Conservation (phyloP, 2,797 vertebrate species). For the Vespertilio murinus region DNA sequence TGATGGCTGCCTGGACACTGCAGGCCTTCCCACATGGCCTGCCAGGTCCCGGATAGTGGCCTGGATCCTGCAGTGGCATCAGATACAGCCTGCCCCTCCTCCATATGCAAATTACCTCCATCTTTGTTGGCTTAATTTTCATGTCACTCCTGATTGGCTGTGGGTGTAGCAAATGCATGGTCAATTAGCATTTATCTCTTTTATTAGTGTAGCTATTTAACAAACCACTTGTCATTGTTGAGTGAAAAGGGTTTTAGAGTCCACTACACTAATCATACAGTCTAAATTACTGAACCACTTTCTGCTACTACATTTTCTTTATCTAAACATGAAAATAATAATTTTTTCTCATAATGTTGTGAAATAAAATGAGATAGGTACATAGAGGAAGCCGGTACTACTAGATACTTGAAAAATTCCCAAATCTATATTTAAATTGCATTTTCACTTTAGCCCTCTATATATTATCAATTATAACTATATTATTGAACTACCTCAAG, state of each 20-base stretch:
- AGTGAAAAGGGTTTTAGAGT: neutral
- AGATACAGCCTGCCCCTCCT: too few species aligned
- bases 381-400: neutral
- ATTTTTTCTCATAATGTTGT: neutral
- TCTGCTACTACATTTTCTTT: slow-evolving; percentile 10
- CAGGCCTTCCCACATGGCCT: too few species aligned
- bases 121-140: too few species aligned
- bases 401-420: neutral
- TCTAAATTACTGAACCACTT: neutral
- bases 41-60: too few species aligned
- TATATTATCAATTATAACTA: slow-evolving; percentile 21
- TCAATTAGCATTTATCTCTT: too few species aligned
- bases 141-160: too few species aligned
- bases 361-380: slow-evolving; percentile 24
- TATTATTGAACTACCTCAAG: slow-evolving; percentile 17
- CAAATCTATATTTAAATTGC: neutral
- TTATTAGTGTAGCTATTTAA: neutral
- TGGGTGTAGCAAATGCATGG: too few species aligned
- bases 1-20: too few species aligned
- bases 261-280: neutral
- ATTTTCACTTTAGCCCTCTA: neutral
- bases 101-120: too few species aligned
- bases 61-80: too few species aligned
- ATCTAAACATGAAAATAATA: slow-evolving; percentile 28
- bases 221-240: neutral